Evolutionary conservation across 2,888 invertebrate genomes (phyloP).

Genomic region (Panopea generosa): DNA sequence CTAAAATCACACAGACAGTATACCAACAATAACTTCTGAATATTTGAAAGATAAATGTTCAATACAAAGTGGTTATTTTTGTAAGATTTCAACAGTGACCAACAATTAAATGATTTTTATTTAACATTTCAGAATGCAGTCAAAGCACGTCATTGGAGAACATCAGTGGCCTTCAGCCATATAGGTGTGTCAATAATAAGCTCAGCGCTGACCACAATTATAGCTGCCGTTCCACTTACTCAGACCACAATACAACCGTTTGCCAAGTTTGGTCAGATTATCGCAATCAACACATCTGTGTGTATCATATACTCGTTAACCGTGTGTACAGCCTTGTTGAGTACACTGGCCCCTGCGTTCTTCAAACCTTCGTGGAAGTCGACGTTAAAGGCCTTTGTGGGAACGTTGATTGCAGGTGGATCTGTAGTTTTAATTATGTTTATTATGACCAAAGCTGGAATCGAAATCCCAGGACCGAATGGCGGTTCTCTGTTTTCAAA

Average conservation of each 20-base stretch:
- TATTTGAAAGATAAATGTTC: no score
- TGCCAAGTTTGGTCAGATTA: slow-evolving; percentile 81
- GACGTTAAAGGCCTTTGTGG: slow-evolving; percentile 62
- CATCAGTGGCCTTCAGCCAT: slow-evolving; percentile 77
- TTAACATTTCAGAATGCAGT: slow-evolving; percentile 69
- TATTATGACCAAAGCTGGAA: slow-evolving; percentile 65
- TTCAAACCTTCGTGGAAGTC: slow-evolving; percentile 71
- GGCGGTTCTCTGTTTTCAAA: slow-evolving; percentile 69
- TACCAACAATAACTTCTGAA: no score
- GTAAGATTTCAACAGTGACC: no score
- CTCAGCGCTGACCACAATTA: slow-evolving; percentile 81
- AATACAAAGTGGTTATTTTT: no score
- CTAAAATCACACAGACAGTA: no score
- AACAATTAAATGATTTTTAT: no score
- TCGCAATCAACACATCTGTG: slow-evolving; percentile 82
- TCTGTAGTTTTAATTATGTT: slow-evolving; percentile 68
- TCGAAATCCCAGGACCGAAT: slow-evolving; percentile 79
- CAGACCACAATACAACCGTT: slow-evolving; percentile 82
- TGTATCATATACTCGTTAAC: slow-evolving; percentile 81
- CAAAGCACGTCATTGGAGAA: slow-evolving; percentile 75
- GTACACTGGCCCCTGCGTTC: slow-evolving; percentile 75
- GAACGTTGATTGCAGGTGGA: slow-evolving; percentile 65
- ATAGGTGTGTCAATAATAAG: slow-evolving; percentile 82
- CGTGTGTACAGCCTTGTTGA: slow-evolving; percentile 77
- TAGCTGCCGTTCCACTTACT: slow-evolving; percentile 81